Base-by-base conservation (phyloP, 2,113 vertebrate species). In the Mus pahari region DNA sequence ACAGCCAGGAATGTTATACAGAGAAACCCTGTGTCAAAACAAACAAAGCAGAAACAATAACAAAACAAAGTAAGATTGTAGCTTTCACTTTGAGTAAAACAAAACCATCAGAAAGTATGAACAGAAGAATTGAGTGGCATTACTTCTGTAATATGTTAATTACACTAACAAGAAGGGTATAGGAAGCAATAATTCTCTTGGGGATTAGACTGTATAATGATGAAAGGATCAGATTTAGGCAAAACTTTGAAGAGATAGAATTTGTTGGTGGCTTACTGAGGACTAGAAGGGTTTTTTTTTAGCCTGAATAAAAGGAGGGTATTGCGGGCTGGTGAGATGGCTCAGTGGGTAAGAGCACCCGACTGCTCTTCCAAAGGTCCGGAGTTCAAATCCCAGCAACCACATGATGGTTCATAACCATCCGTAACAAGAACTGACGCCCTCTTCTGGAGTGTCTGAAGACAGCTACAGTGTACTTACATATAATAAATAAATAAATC, bases 21-120 rank as follows among this genome's bases (percentile, higher is more conserved):
- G 70, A 71, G 70, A 71, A 36, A 36, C 13, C 31, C 64, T 68
- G 66, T 36, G 31, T 70, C 66, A 68, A 68, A 68, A 68, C 28
- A 31, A 68, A n/a, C n/a, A n/a, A n/a, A n/a, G 10, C 58, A 68
- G 26, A 36, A 70, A 70, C 31, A 70, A 70, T 70, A 70, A 36
- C 14, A 33, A 70, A 36, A 19, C 4, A 71, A 36, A 36, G 8
- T 16, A 71, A 39, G 42, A 92, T 33, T 70, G 12, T 12, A 10
- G 50, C 6, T 95, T 94, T 89, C 62, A 79, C 53, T 89, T 64
- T 91, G 26, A 53, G 62, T 58, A 96, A 91, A 88, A 86, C 0
- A 24, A 92, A 96, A 68, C 8, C 31, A n/a, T 24, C 75, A n/a
- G 19, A 94, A 92, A n/a, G 86, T 33, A 6, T 83, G 36, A 88